Base-by-base conservation (phyloP, 2,888 invertebrate species). In the Nemoura dubitans region DNA sequence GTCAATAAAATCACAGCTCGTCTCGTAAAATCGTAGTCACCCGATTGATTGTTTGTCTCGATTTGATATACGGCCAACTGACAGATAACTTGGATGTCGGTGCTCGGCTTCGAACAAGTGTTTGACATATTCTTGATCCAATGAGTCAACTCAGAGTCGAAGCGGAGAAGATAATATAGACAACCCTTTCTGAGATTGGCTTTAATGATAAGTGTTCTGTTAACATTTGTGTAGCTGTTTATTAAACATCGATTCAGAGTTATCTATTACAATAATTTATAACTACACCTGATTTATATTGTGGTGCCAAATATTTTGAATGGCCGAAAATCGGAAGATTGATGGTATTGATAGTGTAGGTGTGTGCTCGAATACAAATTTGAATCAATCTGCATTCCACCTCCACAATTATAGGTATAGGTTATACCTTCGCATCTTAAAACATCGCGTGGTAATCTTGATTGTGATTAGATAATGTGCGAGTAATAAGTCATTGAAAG, bases 331-430 rank as follows among this genome's bases (percentile, higher is more conserved):
- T 59, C 59, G 59, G 1, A 59, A 59, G 59, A 59, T 59, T 59
- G 59, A 59, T 59, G 59, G 59, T 21, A 59, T 59, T 59, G 59
- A 21, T 59, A 1, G 59, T 59, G 59, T 59, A 59, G 59, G 59
- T 59, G 59, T 59, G 59, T 21, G 59, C 59, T 59, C 6, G 59
- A 3, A 59, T 59, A 59, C 6, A 59, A 59, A 59, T 59, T 59
- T 59, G 59, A 59, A 59, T 59, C 59, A 59, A 59, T 59, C 59
- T 59, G 59, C 59, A 59, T 59, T 59, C 59, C 59, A 59, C 59
- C 59, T 59, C 59, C 59, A 59, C 59, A 59, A 59, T 59, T 59
- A 59, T 59, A 36, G 36, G 36, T 36, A 36, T 36, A 10, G 36
- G n/a, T n/a, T 36, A 59, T 59, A 16, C 59, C 16, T 59, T 59